Percentiles rank a stretch among this genome's conserved stretches.
Conservation (phyloP, 2,113 vertebrate species). For the Psittacus erithacus region DNA sequence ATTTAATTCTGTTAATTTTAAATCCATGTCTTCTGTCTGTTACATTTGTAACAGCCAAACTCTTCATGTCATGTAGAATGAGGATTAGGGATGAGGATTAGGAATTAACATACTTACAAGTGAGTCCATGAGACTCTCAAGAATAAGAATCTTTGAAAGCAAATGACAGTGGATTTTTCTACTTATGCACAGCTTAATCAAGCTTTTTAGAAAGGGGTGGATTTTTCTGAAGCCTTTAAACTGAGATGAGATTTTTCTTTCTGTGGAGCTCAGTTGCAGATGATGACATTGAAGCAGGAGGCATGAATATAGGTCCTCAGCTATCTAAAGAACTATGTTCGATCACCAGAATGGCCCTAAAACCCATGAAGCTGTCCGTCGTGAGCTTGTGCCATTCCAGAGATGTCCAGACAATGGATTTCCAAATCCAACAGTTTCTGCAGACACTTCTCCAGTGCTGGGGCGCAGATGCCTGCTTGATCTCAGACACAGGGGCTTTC, state of each 20-base stretch:
- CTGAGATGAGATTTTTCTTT: not conserved
- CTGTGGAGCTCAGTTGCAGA: not conserved
- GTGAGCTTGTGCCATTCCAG: not conserved
- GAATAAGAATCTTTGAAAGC: not conserved
- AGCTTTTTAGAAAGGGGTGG: not conserved
- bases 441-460: not conserved
- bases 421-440: not conserved
- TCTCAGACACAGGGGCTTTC: not conserved
- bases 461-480: not conserved
- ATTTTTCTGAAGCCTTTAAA: conserved; percentile 5
- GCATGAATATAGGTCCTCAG: not conserved
- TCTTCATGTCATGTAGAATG: not conserved
- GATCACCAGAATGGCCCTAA: not conserved
- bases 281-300: not conserved
- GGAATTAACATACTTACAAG: not conserved
- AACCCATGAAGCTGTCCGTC: not conserved
- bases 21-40: not conserved
- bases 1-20: not conserved
- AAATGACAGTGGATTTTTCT: not conserved
- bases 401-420: not conserved
- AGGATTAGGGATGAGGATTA: not conserved
- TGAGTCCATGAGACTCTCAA: not conserved
- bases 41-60: not conserved
- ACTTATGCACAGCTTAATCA: not conserved
- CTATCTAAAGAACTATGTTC: not conserved